Conservation (phyloP, 2,888 invertebrate species). For the Stramonita haemastoma region DNA sequence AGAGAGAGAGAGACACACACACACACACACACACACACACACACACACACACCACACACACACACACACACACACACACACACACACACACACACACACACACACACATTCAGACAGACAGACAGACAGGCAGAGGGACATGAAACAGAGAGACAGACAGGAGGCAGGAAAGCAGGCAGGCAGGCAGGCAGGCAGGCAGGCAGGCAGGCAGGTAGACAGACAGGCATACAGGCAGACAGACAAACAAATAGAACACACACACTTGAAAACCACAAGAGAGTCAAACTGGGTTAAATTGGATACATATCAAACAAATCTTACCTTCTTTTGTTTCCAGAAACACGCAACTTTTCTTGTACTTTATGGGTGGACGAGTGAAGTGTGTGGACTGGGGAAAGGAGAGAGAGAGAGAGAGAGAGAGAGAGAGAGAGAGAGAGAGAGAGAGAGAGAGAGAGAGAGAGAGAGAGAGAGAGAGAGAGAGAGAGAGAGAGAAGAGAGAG, state of each 20-base stretch:
- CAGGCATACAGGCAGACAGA: neutral
- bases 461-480: neutral
- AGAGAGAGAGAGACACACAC: neutral
- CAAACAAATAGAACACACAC: too few relatives aligned
- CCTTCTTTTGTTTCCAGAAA: too few relatives aligned
- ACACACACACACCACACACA: too few relatives aligned
- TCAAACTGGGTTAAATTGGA: too few relatives aligned
- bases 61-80: too few relatives aligned
- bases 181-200: neutral
- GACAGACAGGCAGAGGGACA: neutral
- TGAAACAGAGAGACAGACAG: neutral
- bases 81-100: neutral
- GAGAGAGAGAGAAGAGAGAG: neutral
- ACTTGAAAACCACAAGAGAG: too few relatives aligned
- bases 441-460: neutral
- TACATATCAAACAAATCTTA: too few relatives aligned
- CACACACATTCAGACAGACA: neutral
- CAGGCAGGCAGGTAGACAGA: slow-evolving; percentile 17
- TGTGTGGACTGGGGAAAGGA: too few relatives aligned
- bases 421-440: slow-evolving; percentile 17
- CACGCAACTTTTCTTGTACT: too few relatives aligned
- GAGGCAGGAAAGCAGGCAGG: neutral
- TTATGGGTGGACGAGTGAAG: too few relatives aligned
- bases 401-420: neutral
- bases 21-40: neutral